These are phyloP conservation scores for Parauchenoglanis ngamensis DNA, from an alignment of 2,797 vertebrate genomes.

Conservation along the genomic window DNA sequence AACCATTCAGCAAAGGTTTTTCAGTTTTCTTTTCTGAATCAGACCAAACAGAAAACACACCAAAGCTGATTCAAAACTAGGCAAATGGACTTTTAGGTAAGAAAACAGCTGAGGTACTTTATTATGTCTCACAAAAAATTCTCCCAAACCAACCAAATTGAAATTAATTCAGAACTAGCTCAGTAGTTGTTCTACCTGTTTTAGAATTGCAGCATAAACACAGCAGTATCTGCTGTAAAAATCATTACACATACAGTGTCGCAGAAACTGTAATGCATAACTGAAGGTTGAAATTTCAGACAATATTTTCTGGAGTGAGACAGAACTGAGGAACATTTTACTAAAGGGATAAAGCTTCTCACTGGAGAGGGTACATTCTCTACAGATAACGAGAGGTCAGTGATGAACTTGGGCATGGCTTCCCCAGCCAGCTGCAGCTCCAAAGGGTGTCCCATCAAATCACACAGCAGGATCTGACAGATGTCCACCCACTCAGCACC, in stretches of 20 bases:
- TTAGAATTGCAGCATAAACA: background rate
- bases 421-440: constrained; percentile 55
- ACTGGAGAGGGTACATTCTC: constrained; percentile 56
- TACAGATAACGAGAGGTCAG: constrained; percentile 44
- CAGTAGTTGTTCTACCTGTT: background rate
- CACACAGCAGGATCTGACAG: constrained; percentile 75
- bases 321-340: background rate
- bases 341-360: constrained; percentile 30
- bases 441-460: constrained; percentile 64
- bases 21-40: background rate
- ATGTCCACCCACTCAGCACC: constrained; percentile 79
- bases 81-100: background rate
- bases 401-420: constrained; percentile 33
- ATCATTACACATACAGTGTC: background rate
- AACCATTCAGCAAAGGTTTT: background rate
- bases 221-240: background rate
- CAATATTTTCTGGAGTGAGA: background rate
- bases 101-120: background rate
- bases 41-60: background rate
- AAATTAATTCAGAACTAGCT: background rate
- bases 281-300: background rate
- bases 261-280: background rate
- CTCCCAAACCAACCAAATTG: background rate
- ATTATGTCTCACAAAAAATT: background rate
- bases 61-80: background rate